Base-by-base conservation (phyloP, 2,113 vertebrate species). In the Prionailurus viverrinus region DNA sequence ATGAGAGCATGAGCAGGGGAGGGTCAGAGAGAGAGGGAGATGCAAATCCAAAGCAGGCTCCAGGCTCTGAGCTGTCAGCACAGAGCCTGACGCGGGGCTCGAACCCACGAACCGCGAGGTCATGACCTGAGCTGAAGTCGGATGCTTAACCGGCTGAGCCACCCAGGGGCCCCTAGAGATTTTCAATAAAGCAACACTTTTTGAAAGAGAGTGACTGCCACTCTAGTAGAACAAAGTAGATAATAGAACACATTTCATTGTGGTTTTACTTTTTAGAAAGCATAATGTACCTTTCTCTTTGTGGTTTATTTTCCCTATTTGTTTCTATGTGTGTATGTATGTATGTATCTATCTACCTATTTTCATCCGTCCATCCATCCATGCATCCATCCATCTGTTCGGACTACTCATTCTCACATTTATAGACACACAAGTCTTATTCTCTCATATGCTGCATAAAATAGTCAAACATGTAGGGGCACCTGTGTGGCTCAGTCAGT, bases 311-410 rank as follows among this genome's bases (percentile, higher is more conserved):
- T 41, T 71, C 5, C 29, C 53, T 27, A 13, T 74, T 69, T 58
- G 2, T 33, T 29, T 76, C 39, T 45, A 14, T 33, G 27, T n/a
- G 1, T n/a, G 27, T 68, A 4, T 87, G 10, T 2, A 12, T 36
- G 12, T 23, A 2, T 65, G 5, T 3, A 16, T 71, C 6, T 1
- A 10, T 48, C 53, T 1, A 10, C 14, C 36, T 19, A 31, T 21
- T 21, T 51, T 51, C 10, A 65, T 65, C 27, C 27, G 12, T 29
- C 11, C 63, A 65, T 13, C 27, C 18, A 65, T 65, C 25, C 63
- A 29, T 29, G 10, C 27, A 65, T 65, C 63, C 27, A 12, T 29
- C 12, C 41, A 48, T 48, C 27, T 15, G 16, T 16, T 53, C 31
- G 53, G 7, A 39, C 31, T 58, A 21, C n/a, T 45, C 31, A 36